Conservation (phyloP, 2,888 invertebrate species). For the Sicus ferrugineus region DNA sequence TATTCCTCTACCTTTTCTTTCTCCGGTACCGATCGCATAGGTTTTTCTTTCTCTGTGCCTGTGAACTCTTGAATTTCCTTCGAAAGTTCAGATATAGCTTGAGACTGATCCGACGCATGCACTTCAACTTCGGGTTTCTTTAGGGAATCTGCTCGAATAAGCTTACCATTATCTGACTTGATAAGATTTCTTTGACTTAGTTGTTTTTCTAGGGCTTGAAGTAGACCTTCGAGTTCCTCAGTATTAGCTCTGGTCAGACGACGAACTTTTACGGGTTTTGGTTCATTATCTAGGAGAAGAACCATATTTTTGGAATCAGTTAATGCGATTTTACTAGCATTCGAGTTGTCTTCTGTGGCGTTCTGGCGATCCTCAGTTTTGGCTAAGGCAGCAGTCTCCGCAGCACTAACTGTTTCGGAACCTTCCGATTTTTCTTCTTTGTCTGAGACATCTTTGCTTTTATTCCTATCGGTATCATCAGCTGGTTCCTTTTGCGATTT, state of each 20-base stretch:
- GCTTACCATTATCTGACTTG: conserved; percentile 49
- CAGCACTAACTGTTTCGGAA: background rate
- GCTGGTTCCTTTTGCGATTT: background rate
- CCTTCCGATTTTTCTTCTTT: background rate
- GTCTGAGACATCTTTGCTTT: background rate
- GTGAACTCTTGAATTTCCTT: conserved; percentile 53
- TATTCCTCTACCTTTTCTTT: conserved; percentile 44
- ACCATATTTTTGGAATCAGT: conserved; percentile 53
- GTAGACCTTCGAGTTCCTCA: conserved; percentile 56
- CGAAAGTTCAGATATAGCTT: conserved; percentile 52
- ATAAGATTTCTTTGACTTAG: conserved; percentile 52
- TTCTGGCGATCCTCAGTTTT: conserved; percentile 6
- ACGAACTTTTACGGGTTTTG: conserved; percentile 54
- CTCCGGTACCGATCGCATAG: background rate
- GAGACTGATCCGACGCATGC: conserved; percentile 37
- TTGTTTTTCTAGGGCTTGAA: conserved; percentile 58
- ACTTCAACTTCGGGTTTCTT: conserved; percentile 33
- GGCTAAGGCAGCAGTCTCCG: background rate
- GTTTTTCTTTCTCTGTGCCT: conserved; percentile 2
- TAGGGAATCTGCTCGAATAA: conserved; percentile 41
- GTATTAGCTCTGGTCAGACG: conserved; percentile 58
- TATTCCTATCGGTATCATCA: background rate
- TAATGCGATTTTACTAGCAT: background rate
- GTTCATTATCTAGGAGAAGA: conserved; percentile 56
- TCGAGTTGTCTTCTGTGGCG: background rate